Evolutionary conservation across 1,140 invertebrate genomes (phyloP), one percentile per base, ranked within the genome.

Genomic region (Oreohelix idahoensis): DNA sequence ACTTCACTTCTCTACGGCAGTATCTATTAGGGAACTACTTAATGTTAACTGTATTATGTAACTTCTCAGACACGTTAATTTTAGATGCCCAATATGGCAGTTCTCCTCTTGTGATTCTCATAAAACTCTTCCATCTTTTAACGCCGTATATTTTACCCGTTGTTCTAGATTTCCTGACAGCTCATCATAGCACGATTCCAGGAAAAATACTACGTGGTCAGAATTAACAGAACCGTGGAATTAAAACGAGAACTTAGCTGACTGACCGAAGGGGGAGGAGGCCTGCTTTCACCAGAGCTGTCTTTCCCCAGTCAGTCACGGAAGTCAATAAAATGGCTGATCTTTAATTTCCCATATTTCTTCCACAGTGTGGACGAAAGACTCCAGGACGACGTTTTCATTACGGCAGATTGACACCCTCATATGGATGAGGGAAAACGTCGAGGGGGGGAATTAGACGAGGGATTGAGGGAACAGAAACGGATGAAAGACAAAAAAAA

Each of bases 331-430:
- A 74, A 74, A 74, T 11, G 71, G 38, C 71, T 49, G 42, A 38
- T 74, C 20, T 74, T 74, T 74, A 74, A 74, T 74, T 74, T 74
- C 71, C 36, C 71, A 74, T 74, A 74, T 26, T 74, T 74, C 71
- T 74, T 74, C 38, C 38, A 29, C n/a, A 29, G 63, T 66, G 23
- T 32, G n/a, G 29, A 23, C 29, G n/a, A 17, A 23, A 66, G 29
- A 32, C n/a, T 32, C 63, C 10, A 17, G 4, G n/a, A 32, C 4
- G 29, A 29, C 63, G 63, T 35, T 66, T 66, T 66, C 63, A 66
- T 66, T 66, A 66, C 63, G 8, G 63, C n/a, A 32, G 63, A 66
- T 66, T 66, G 63, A 32, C 63, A 32, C 17, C 17, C 63, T 66
- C 63, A 49, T 49, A 42, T 49, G 71, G 71, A 74, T 32, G 71